Percentiles rank a stretch among this genome's conserved stretches.
These are phyloP conservation scores for Horisme vitalbata DNA, from an alignment of 2,888 invertebrate genomes.

Conservation along the genomic window DNA sequence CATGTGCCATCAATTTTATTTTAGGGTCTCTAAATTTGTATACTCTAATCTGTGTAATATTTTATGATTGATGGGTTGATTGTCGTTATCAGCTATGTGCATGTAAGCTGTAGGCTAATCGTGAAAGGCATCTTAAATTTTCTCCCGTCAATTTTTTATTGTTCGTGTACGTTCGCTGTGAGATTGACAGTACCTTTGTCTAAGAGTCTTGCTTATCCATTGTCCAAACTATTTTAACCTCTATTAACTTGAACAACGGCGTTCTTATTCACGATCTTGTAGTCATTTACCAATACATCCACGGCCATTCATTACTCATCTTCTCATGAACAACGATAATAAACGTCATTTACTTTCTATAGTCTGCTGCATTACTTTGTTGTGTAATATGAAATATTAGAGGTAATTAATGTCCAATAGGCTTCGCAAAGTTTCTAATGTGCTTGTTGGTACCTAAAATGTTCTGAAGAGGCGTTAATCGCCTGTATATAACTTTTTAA, in stretches of 20 bases:
- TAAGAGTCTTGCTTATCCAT: conserved; percentile 61
- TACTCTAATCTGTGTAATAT: conserved; percentile 16
- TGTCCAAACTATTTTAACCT: conserved; percentile 63
- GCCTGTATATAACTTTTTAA: neutral
- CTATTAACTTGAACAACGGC: conserved; percentile 65
- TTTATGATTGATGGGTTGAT: conserved; percentile 38
- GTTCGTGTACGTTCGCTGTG: conserved; percentile 47
- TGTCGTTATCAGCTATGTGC: conserved; percentile 33
- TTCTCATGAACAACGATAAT: conserved; percentile 55
- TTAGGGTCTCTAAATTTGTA: neutral
- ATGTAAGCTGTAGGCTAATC: conserved; percentile 43
- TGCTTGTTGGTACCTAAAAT: conserved; percentile 4
- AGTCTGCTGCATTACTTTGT: conserved; percentile 53
- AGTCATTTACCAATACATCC: conserved; percentile 67
- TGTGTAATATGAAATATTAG: conserved; percentile 38
- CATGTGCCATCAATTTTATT: neutral
- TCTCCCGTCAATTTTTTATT: conserved; percentile 58
- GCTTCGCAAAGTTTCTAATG: conserved; percentile 24
- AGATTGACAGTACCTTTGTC: conserved; percentile 68
- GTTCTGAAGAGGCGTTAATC: conserved; percentile 2
- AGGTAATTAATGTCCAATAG: conserved; percentile 20
- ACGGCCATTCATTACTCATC: conserved; percentile 70
- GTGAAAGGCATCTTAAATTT: conserved; percentile 50
- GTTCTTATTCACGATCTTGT: conserved; percentile 61
- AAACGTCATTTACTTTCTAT: conserved; percentile 67